Evolutionary conservation across 2,113 vertebrate genomes (phyloP).

Genomic region (Hemichromis elongatus): DNA sequence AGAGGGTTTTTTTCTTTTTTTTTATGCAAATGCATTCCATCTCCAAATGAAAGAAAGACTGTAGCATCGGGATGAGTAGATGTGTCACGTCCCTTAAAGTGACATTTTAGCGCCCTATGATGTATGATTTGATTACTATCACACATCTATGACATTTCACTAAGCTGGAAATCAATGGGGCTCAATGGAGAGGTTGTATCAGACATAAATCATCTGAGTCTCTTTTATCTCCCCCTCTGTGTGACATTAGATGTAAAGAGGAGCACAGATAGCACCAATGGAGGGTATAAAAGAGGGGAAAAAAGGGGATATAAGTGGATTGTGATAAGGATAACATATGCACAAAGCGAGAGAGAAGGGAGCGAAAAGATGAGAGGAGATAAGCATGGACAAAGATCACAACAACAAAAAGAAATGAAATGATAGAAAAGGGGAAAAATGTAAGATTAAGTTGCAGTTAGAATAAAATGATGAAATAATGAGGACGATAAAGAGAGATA

Average conservation of each 20-base stretch:
- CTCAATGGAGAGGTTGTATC: constrained; percentile 45
- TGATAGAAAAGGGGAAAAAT: not conserved
- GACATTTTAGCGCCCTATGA: constrained; percentile 48
- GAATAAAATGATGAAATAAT: constrained; percentile 13
- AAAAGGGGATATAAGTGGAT: not conserved
- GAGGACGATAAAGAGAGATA: not conserved
- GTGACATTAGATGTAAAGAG: constrained; percentile 32
- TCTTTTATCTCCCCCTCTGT: constrained; percentile 25
- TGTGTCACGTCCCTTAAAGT: constrained; percentile 26
- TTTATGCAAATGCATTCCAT: not conserved
- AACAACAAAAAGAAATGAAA: not conserved
- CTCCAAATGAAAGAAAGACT: not conserved
- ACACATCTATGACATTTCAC: constrained; percentile 57
- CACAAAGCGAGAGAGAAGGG: not conserved
- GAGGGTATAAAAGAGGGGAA: not conserved
- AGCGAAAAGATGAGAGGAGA: constrained; percentile 1
- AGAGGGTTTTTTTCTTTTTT: not conserved
- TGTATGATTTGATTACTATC: constrained; percentile 61
- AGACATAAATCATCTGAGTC: constrained; percentile 37
- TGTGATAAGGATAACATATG: constrained; percentile 8
- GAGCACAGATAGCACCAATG: constrained; percentile 3
- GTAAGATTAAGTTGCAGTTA: not conserved
- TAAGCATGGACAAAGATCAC: not conserved
- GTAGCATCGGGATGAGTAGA: not conserved
- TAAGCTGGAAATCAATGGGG: constrained; percentile 59